Conservation (phyloP, 2,797 vertebrate genomes). For the Gallinago stenura region DNA sequence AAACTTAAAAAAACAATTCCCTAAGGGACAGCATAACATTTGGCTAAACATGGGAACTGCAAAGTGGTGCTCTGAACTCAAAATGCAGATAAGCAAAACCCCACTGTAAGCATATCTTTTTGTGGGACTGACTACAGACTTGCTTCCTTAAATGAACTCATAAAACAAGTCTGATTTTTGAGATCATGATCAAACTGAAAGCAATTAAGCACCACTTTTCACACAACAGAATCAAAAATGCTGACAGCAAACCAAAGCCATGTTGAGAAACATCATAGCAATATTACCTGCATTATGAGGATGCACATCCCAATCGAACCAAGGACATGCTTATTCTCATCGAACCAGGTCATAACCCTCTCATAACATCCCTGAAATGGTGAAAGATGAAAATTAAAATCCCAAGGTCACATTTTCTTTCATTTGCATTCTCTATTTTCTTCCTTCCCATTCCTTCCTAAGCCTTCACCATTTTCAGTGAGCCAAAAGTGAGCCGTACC, state of each 20-base stretch:
- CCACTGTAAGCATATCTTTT: neutral
- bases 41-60: neutral
- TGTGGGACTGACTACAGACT: neutral
- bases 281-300: slow-evolving; percentile 92
- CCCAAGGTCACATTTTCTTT: neutral
- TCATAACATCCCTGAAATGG: slow-evolving; percentile 92
- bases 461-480: neutral
- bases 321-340: slow-evolving; percentile 93
- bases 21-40: neutral
- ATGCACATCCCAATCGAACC: slow-evolving; percentile 94
- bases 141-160: neutral
- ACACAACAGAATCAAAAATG: neutral
- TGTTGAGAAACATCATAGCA: neutral
- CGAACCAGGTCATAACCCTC: slow-evolving; percentile 93
- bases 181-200: neutral
- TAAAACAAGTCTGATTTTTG: neutral
- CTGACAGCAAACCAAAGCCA: neutral
- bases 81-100: neutral
- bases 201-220: neutral
- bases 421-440: neutral
- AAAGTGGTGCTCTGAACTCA: neutral
- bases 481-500: slow-evolving; percentile 75
- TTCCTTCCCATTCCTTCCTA: neutral
- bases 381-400: neutral
- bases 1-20: neutral